phyloP scores from a whole-genome alignment of 2,797 vertebrate genomes.

The Gallirallus australis region DNA sequence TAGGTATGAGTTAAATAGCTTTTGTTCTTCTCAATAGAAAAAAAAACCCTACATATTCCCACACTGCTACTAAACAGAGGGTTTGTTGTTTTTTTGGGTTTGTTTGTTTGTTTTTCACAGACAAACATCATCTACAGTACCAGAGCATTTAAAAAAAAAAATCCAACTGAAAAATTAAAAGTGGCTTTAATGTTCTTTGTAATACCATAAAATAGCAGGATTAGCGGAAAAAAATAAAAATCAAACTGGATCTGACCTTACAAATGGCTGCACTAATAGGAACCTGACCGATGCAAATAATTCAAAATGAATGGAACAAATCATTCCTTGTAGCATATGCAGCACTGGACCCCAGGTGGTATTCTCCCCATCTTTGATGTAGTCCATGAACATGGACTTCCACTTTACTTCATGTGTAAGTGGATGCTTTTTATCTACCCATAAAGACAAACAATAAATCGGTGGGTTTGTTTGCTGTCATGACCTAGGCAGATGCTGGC shows the following conservation, averaged over 20 bases:
- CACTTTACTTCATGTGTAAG: background rate
- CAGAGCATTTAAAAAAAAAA: background rate
- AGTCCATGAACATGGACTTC: background rate
- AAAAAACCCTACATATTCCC: rapidly evolving
- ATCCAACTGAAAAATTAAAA: background rate
- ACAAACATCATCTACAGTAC: background rate
- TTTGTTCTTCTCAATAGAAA: background rate
- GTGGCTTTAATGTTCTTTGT: background rate
- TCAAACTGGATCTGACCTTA: background rate
- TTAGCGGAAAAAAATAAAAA: too few relatives aligned
- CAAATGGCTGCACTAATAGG: background rate
- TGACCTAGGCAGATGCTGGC: background rate
- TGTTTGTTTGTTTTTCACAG: background rate
- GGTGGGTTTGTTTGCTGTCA: background rate
- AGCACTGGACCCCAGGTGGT: background rate
- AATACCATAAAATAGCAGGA: background rate
- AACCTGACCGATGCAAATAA: background rate
- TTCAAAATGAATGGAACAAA: background rate
- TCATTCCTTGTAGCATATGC: rapidly evolving
- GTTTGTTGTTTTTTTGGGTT: too few relatives aligned
- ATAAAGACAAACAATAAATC: background rate
- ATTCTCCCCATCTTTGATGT: background rate
- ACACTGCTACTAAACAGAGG: background rate
- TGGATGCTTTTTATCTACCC: background rate
- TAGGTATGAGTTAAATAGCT: background rate